These are phyloP conservation scores for Anastrepha obliqua DNA, from an alignment of 1,140 invertebrate species.

Conservation along the genomic window DNA sequence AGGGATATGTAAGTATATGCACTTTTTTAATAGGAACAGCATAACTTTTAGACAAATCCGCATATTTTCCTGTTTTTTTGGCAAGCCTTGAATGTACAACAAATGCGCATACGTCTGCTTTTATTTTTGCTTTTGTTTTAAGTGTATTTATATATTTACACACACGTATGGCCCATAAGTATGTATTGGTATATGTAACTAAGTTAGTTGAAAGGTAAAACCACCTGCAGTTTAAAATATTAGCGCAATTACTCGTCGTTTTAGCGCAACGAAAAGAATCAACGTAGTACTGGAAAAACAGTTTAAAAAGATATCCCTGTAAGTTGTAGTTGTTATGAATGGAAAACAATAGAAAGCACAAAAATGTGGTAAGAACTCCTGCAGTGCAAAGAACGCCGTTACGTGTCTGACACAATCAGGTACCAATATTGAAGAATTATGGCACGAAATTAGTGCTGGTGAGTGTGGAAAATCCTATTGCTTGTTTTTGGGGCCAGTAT, in stretches of 20 bases:
- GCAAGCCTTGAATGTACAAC: no score
- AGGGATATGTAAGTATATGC: no score
- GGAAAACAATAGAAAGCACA: neutral
- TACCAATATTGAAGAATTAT: constrained; percentile 50
- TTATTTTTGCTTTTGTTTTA: no score
- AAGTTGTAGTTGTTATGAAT: neutral
- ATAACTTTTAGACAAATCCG: no score
- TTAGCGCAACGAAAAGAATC: neutral
- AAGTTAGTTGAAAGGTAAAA: neutral
- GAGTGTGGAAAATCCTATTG: neutral
- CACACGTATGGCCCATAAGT: no score
- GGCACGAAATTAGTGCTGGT: neutral
- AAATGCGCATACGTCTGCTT: no score
- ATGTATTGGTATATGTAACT: no score
- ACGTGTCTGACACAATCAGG: constrained; percentile 41
- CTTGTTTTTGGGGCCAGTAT: neutral
- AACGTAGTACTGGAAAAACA: neutral
- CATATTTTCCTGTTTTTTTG: no score
- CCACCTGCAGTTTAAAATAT: constrained; percentile 39
- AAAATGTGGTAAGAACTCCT: neutral
- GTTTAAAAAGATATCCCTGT: neutral
- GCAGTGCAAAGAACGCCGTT: neutral
- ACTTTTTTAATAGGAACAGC: no score
- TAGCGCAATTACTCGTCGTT: constrained; percentile 20
- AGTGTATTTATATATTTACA: no score